These are phyloP conservation scores for Serilophus lunatus DNA, from an alignment of 2,113 vertebrate genomes.

Conservation along the genomic window DNA sequence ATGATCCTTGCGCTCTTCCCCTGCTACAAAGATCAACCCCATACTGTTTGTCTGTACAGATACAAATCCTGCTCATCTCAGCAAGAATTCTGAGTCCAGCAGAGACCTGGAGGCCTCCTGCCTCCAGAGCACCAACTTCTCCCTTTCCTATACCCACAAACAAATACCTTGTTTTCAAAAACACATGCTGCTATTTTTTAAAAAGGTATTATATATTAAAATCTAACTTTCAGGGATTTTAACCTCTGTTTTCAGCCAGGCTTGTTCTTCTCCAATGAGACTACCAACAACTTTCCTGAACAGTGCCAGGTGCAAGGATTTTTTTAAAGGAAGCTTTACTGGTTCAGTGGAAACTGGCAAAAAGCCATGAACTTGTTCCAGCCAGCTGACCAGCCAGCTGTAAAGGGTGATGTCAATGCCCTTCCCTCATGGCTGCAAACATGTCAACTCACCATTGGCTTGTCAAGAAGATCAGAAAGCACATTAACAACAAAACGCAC, in stretches of 20 bases:
- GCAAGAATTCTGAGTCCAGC: neutral
- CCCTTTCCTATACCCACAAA: neutral
- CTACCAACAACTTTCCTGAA: neutral
- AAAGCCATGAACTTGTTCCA: slow-evolving; percentile 15
- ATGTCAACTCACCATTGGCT: neutral
- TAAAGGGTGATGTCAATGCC: neutral
- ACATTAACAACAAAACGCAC: neutral
- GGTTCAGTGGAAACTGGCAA: slow-evolving; percentile 33
- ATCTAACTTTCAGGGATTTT: neutral
- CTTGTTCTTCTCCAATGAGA: neutral
- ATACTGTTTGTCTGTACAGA: neutral
- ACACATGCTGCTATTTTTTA: neutral
- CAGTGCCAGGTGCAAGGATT: neutral
- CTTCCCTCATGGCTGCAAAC: neutral
- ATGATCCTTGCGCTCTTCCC: neutral
- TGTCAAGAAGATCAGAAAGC: neutral
- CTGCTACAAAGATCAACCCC: neutral
- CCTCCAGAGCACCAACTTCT: neutral
- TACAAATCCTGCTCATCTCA: neutral
- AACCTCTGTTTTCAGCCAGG: neutral
- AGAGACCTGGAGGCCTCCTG: neutral
- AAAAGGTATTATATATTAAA: neutral
- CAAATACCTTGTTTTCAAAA: neutral
- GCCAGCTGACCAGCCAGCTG: slow-evolving; percentile 30
- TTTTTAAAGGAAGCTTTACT: neutral